Conservation (phyloP, 2,113 vertebrate genomes). For the Gadus macrocephalus region DNA sequence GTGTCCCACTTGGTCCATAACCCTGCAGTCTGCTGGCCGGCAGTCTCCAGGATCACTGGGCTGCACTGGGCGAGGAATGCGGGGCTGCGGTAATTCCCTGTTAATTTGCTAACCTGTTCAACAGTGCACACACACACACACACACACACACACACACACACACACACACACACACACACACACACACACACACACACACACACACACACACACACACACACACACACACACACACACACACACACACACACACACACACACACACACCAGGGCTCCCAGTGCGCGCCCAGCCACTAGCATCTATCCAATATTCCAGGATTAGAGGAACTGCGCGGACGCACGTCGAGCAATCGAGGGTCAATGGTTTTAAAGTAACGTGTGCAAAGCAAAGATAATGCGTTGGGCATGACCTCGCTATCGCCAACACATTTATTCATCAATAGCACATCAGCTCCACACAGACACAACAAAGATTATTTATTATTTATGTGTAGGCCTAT, state of each 20-base stretch:
- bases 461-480: no score
- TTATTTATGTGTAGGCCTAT: no score
- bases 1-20: conserved; percentile 29
- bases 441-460: no score
- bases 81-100: conserved; percentile 66
- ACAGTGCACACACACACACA: conserved; percentile 56
- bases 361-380: neutral
- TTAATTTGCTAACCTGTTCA: conserved; percentile 74
- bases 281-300: conserved; percentile 26
- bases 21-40: conserved; percentile 24
- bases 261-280: conserved; percentile 15
- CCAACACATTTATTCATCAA: no score
- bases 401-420: neutral
- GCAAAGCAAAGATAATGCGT: neutral
- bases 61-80: conserved; percentile 61
- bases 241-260: conserved; percentile 30
- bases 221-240: conserved; percentile 33
- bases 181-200: no score
- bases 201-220: no score
- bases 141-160: conserved; percentile 27
- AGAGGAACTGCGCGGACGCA: conserved; percentile 11
- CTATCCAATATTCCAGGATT: conserved; percentile 22
- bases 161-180: neutral
- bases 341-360: conserved; percentile 1
- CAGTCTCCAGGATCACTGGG: conserved; percentile 57